Evolutionary conservation across 2,888 invertebrate species (phyloP), one percentile per base, ranked within the genome.

Genomic region (Drosophila meridiana): DNA sequence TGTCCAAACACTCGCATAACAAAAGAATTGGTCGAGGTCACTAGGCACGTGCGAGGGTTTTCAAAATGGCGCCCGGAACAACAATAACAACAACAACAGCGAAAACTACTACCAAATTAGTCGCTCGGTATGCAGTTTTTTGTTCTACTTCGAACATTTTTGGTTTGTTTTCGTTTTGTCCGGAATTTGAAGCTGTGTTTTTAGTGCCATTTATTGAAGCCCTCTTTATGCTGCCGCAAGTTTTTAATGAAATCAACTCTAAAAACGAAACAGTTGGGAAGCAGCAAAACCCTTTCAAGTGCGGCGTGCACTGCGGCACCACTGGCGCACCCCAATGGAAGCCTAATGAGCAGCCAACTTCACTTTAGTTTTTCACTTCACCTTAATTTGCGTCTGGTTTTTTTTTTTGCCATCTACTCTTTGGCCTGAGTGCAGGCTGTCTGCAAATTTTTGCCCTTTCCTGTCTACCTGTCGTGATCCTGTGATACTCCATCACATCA

Each of bases 231-330:
- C 57, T 66, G 75, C 69, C 78, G 75, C 76, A 82, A 78, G 63
- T 87, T 82, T 77, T 73, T 80, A 88, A 82, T 82, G 69, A 76
- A 87, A 76, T 87, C 74, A 78, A 78, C 63, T 56, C 34, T 61
- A 59, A 63, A 73, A 76, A n/a, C 36, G 52, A 43, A 60, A 30
- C 42, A 55, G 56, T 42, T 40, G 32, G 38, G 8, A 28, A 48
- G 38, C 47, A 28, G 20, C 20, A 42, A 0, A 42, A 45, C 28
- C 53, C 47, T 42, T 72, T 40, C 56, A 45, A 45, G 34, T 66
- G 67, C 59, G 47, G 53, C 55, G 32, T 11, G 5, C 26, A 14
- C 42, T 38, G 42, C 32, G 63, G 50, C 64, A 78, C 61, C 73
- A 43, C 72, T 60, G 34, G 28, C 52, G 28, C 52, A 48, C 32